A percentile compares a stretch with the other conserved stretches of the same genome.
Conservation (phyloP, 2,113 vertebrate genomes). For the Tapirus terrestris region DNA sequence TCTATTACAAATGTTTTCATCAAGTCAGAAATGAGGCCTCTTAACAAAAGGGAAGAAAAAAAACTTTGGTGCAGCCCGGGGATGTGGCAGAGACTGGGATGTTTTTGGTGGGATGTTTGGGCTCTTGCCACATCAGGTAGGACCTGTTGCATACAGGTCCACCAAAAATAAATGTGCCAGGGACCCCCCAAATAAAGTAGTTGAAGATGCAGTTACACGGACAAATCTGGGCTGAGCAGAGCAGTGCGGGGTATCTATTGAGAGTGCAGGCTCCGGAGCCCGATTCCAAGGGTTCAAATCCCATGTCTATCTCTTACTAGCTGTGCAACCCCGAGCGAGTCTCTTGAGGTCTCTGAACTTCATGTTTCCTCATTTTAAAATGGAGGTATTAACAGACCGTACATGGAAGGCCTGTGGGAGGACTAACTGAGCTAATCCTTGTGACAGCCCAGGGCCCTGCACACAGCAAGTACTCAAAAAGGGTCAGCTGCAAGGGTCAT, state of each 20-base stretch:
- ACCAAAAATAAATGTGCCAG: neutral
- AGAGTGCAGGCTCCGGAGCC: accelerated
- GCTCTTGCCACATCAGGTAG: neutral
- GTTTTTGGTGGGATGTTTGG: neutral
- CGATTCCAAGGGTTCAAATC: neutral
- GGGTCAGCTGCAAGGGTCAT: neutral
- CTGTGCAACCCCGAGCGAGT: constrained; percentile 22
- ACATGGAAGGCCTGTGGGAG: neutral
- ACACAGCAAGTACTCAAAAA: neutral
- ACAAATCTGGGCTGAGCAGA: neutral
- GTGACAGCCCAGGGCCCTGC: neutral
- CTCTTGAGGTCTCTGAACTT: constrained; percentile 57
- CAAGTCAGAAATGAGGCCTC: constrained; percentile 87
- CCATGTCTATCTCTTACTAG: neutral
- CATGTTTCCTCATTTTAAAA: neutral
- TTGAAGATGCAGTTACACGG: neutral
- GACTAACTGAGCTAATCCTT: neutral
- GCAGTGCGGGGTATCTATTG: neutral
- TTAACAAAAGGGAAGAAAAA: constrained; percentile 84
- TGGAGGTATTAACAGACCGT: neutral
- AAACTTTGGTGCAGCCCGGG: accelerated
- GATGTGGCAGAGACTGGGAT: neutral
- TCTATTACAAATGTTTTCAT: constrained; percentile 91
- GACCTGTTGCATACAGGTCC: neutral
- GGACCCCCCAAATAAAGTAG: too few species aligned